Evolutionary conservation across 2,797 vertebrate genomes (phyloP).

Genomic region (Tragopan temminckii): DNA sequence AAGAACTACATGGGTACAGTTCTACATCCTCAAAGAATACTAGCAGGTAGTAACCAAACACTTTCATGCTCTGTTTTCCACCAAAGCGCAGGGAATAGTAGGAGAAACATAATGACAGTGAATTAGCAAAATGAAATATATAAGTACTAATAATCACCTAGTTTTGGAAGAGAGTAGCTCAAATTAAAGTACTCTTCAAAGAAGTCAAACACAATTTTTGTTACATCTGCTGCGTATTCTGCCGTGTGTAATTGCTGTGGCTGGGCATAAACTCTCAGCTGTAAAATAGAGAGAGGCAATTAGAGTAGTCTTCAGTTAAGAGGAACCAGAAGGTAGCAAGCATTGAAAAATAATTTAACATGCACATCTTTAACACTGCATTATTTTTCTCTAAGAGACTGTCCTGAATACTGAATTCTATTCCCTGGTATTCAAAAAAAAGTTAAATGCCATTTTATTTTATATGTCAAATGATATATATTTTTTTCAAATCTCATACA

Average conservation of each 20-base stretch:
- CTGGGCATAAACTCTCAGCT: constrained; percentile 94
- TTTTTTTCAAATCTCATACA: background rate
- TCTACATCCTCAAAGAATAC: background rate
- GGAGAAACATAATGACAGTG: background rate
- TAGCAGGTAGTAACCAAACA: background rate
- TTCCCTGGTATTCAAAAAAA: background rate
- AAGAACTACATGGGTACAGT: background rate
- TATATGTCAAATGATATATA: background rate
- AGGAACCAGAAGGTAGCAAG: background rate
- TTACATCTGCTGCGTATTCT: constrained; percentile 88
- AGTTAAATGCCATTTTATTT: background rate
- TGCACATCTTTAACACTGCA: background rate
- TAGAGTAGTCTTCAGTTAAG: constrained; percentile 27
- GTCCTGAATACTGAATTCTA: background rate
- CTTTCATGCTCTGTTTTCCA: background rate
- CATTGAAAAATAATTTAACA: background rate
- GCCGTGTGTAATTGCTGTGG: constrained; percentile 87
- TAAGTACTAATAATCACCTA: constrained; percentile 84
- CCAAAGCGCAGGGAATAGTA: background rate
- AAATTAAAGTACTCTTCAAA: constrained; percentile 94
- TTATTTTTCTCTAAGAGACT: background rate
- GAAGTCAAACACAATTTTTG: constrained; percentile 89
- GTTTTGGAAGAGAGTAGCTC: constrained; percentile 91
- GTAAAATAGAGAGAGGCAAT: constrained; percentile 58
- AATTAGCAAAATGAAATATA: background rate